These are phyloP conservation scores for Vanacampus margaritifer DNA, from an alignment of 2,113 vertebrate genomes.

Conservation along the genomic window DNA sequence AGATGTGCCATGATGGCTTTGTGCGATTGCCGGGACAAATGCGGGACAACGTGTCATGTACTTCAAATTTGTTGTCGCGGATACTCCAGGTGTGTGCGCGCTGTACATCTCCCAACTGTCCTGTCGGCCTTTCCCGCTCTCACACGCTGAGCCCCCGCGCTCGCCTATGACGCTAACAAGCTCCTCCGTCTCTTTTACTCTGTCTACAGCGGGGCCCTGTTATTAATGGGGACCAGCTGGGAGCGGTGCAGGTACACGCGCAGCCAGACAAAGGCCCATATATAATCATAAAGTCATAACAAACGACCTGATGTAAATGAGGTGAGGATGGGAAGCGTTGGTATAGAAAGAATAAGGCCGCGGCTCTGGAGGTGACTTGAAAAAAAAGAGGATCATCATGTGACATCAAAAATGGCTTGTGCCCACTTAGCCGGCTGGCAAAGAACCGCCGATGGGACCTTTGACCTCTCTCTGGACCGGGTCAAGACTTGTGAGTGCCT, in stretches of 20 bases:
- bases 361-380: conserved; percentile 6
- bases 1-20: conserved; percentile 47
- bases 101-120: conserved; percentile 58
- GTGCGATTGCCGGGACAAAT: conserved; percentile 59
- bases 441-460: conserved; percentile 35
- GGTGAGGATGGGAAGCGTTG: conserved; percentile 60
- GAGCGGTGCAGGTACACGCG: conserved; percentile 75
- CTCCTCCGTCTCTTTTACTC: conserved; percentile 69
- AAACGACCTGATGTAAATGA: conserved; percentile 81
- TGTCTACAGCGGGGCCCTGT: conserved; percentile 62
- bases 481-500: conserved; percentile 57
- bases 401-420: conserved; percentile 35
- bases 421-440: conserved; percentile 36
- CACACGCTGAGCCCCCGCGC: conserved; percentile 59
- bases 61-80: conserved; percentile 48
- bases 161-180: conserved; percentile 69
- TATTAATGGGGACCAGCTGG: conserved; percentile 83
- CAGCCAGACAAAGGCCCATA: conserved; percentile 80
- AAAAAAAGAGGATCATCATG: conserved; percentile 38
- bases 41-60: conserved; percentile 59
- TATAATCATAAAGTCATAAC: conserved; percentile 81
- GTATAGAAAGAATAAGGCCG: conserved; percentile 49
- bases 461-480: conserved; percentile 48
- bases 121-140: conserved; percentile 64
- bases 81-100: conserved; percentile 39